Evolutionary conservation across 2,113 vertebrate genomes (phyloP).

Genomic region (Apus apus): DNA sequence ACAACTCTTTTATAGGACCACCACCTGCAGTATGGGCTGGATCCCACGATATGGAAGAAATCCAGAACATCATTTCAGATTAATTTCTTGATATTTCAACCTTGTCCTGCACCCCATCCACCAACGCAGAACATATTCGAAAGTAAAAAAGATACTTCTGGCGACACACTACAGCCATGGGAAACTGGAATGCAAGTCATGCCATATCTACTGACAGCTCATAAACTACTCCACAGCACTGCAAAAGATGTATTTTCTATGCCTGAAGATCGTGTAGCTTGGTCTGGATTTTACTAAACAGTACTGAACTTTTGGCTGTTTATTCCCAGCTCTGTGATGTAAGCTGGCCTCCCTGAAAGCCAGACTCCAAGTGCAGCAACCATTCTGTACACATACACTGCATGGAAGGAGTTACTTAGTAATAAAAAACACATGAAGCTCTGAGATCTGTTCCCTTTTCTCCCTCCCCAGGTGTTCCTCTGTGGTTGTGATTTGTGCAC

Average conservation of each 20-base stretch:
- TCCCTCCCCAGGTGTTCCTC: conserved; percentile 53
- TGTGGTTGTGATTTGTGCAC: conserved; percentile 43
- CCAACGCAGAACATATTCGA: conserved; percentile 32
- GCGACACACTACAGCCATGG: conserved; percentile 17
- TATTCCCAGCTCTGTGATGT: conserved; percentile 56
- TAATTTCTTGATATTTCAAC: conserved; percentile 59
- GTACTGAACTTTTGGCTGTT: conserved; percentile 56
- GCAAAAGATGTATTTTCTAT: conserved; percentile 52
- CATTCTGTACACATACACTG: background rate
- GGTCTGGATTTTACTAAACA: conserved; percentile 48
- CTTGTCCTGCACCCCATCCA: conserved; percentile 51
- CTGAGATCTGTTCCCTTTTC: conserved; percentile 52
- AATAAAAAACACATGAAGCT: conserved; percentile 62
- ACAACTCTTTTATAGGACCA: conserved; percentile 53
- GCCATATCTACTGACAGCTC: conserved; percentile 61
- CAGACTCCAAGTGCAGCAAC: background rate
- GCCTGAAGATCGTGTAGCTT: conserved; percentile 50
- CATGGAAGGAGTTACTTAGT: conserved; percentile 61
- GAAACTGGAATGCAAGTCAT: conserved; percentile 48
- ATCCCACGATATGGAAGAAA: conserved; percentile 30
- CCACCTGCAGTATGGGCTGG: conserved; percentile 48
- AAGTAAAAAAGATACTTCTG: conserved; percentile 58
- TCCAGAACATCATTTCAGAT: conserved; percentile 39
- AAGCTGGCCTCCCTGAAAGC: conserved; percentile 57
- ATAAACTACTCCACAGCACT: conserved; percentile 52